Evolutionary conservation across 2,797 vertebrate species (phyloP).

Genomic region (Holocentrus rufus): DNA sequence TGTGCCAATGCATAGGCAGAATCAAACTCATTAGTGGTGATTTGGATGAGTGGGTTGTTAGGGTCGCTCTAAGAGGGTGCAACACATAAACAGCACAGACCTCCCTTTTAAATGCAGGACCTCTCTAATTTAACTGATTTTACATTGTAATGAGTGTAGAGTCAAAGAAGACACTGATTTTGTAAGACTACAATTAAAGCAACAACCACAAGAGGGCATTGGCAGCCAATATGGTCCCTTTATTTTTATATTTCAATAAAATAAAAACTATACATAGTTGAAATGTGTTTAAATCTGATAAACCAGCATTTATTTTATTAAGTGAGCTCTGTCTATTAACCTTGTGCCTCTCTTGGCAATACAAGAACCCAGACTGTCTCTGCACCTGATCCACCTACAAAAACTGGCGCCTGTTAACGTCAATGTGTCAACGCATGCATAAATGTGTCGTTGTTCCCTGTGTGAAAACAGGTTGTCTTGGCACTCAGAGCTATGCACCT

Average conservation of each 20-base stretch:
- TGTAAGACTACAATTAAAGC: neutral
- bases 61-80: neutral
- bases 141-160: neutral
- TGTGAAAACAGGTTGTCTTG: neutral
- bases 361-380: neutral
- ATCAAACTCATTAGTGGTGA: conserved; percentile 32
- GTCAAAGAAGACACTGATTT: conserved; percentile 7
- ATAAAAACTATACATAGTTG: neutral
- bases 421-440: neutral
- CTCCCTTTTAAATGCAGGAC: conserved; percentile 12
- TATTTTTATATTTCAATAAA: neutral
- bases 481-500: neutral
- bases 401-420: conserved; percentile 3
- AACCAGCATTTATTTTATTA: neutral
- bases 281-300: neutral
- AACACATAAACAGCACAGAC: conserved; percentile 14
- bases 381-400: conserved; percentile 9
- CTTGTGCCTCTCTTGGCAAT: conserved; percentile 1
- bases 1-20: conserved; percentile 11
- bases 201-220: conserved; percentile 32
- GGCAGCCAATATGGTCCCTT: neutral
- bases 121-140: conserved; percentile 2
- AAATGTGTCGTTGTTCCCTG: conserved; percentile 1
- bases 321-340: too few relatives aligned
- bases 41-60: conserved; percentile 10